phyloP scores from a whole-genome alignment of 2,113 vertebrate genomes.

The Sinocyclocheilus grahami region DNA sequence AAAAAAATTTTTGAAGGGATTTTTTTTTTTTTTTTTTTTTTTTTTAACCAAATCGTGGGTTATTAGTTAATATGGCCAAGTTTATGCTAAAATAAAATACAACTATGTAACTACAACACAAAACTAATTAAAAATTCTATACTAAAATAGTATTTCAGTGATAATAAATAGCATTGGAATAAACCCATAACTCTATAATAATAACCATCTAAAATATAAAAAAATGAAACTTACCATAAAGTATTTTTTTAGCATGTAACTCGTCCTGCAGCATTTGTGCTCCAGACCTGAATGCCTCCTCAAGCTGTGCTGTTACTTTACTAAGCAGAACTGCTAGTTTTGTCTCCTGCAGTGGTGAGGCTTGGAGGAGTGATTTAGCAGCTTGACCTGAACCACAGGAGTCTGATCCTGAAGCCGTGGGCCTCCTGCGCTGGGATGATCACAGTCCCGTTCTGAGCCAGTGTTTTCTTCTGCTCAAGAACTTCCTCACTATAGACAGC shows the following conservation, averaged over 20 bases:
- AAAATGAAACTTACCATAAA: no score
- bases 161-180: not conserved
- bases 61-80: no score
- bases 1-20: no score
- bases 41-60: no score
- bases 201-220: no score
- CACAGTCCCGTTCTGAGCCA: not conserved
- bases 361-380: not conserved
- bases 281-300: not conserved
- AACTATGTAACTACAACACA: not conserved
- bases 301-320: not conserved
- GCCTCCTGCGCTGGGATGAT: not conserved
- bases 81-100: not conserved
- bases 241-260: not conserved
- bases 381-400: constrained; percentile 45
- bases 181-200: not conserved
- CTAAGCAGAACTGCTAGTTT: not conserved
- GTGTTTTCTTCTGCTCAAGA: not conserved
- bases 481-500: not conserved
- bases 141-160: not conserved
- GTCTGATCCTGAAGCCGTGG: constrained; percentile 8
- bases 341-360: not conserved
- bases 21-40: no score
- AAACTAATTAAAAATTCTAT: not conserved
- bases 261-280: not conserved